These are phyloP conservation scores for Dasypogon diadema DNA, from an alignment of 2,888 invertebrate species.

Conservation along the genomic window DNA sequence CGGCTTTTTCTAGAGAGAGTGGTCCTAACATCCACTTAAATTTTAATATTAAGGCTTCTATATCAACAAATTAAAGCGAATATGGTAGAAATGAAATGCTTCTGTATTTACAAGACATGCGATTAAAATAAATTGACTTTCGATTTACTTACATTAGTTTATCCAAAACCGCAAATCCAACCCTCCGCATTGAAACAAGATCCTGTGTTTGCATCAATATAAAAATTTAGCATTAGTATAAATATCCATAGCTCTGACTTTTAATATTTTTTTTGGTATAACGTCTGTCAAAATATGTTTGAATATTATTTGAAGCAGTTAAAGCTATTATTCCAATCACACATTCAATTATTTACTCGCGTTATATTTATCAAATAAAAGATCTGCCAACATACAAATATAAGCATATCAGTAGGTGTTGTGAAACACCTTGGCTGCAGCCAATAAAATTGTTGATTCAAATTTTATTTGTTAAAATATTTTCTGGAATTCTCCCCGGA, in stretches of 20 bases:
- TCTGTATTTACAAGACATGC: too few relatives aligned
- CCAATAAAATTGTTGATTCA: not conserved
- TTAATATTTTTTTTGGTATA: slow-evolving; percentile 50
- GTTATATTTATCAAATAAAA: slow-evolving; percentile 13
- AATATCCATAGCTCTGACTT: slow-evolving; percentile 44
- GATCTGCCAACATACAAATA: not conserved
- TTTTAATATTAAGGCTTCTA: too few relatives aligned
- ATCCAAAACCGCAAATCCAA: slow-evolving; percentile 17
- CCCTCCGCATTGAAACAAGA: slow-evolving; percentile 23
- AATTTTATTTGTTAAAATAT: not conserved
- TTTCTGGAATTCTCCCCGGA: not conserved
- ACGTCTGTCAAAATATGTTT: slow-evolving; percentile 53
- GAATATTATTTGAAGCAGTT: slow-evolving; percentile 53
- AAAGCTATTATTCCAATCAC: slow-evolving; percentile 56
- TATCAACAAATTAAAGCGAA: too few relatives aligned
- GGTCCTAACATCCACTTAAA: too few relatives aligned
- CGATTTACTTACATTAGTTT: too few relatives aligned
- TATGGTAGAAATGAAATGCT: too few relatives aligned
- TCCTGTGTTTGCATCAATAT: slow-evolving; percentile 33
- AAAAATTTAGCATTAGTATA: slow-evolving; percentile 48
- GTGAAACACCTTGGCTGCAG: not conserved
- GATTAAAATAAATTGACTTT: too few relatives aligned
- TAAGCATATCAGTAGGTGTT: not conserved
- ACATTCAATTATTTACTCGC: slow-evolving; percentile 49
- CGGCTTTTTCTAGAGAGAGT: too few relatives aligned